These are phyloP conservation scores for Choristoneura rosaceana DNA, from an alignment of 2,888 invertebrate genomes.

Conservation along the genomic window DNA sequence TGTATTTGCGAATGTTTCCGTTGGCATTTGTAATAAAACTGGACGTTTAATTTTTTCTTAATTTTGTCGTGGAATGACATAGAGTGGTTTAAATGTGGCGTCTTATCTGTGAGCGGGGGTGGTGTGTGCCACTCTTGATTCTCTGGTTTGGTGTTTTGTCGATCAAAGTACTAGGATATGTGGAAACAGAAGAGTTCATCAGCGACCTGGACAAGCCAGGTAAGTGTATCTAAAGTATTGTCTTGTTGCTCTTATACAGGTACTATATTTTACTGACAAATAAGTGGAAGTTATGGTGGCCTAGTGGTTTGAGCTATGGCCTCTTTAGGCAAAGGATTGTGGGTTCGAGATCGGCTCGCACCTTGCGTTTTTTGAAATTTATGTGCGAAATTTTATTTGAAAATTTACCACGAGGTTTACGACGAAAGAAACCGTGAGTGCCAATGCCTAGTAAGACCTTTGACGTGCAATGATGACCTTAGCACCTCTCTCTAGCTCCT, in stretches of 20 bases:
- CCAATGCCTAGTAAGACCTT: too few species aligned
- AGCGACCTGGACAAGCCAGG: constrained; percentile 86
- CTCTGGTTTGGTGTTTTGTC: constrained; percentile 54
- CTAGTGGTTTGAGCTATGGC: too few species aligned
- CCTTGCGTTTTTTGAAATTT: too few species aligned
- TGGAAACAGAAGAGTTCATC: constrained; percentile 82
- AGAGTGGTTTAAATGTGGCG: constrained; percentile 41
- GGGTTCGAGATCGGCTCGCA: too few species aligned
- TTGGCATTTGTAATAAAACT: not conserved
- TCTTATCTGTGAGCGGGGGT: constrained; percentile 26
- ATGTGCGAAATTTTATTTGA: too few species aligned
- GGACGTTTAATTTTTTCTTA: constrained; percentile 1
- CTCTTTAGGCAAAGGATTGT: too few species aligned
- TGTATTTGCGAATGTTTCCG: constrained; percentile 17
- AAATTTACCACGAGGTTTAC: too few species aligned
- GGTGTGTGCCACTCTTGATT: constrained; percentile 52
- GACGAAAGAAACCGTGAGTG: too few species aligned
- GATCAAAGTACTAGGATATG: constrained; percentile 71
- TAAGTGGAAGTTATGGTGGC: too few species aligned
- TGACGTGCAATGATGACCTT: too few species aligned
- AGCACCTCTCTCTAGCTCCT: too few species aligned
- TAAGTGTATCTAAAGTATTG: constrained; percentile 56
- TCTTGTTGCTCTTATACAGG: not conserved
- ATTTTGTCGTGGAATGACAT: constrained; percentile 22
- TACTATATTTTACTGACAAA: too few species aligned